Conservation (phyloP, 2,888 invertebrate genomes). For the Nemurella pictetii region DNA sequence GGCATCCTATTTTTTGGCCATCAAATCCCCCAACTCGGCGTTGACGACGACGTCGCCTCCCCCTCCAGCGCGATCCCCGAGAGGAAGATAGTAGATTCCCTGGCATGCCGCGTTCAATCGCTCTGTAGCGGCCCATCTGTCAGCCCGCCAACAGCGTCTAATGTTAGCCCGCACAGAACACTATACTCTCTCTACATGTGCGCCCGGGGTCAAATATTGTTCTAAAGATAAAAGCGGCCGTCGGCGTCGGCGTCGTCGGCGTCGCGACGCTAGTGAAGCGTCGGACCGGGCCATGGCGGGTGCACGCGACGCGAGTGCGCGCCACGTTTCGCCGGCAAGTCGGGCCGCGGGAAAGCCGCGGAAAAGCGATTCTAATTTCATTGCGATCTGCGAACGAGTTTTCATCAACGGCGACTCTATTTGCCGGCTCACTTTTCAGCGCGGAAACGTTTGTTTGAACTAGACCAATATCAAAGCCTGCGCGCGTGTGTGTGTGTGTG, state of each 20-base stretch:
- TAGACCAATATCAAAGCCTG: background rate
- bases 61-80: background rate
- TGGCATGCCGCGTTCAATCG: background rate
- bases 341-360: background rate
- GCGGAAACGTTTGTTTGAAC: background rate
- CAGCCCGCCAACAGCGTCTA: slow-evolving; percentile 9
- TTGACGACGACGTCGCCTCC: background rate
- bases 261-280: background rate
- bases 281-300: background rate
- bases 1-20: too few relatives aligned
- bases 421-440: background rate
- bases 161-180: background rate
- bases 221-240: slow-evolving; percentile 29
- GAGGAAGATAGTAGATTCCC: slow-evolving; percentile 14
- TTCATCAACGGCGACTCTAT: background rate
- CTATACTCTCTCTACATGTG: slow-evolving; percentile 18
- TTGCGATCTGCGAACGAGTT: background rate
- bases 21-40: background rate
- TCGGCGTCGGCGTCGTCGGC: background rate
- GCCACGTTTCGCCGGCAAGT: background rate
- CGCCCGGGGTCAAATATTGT: slow-evolving; percentile 30
- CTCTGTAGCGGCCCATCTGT: slow-evolving; percentile 2
- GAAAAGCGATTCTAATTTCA: background rate
- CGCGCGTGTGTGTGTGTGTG: too few relatives aligned
- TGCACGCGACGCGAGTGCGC: background rate